Base-by-base conservation (phyloP, 2,888 invertebrate species). In the Crocallis elinguaria region DNA sequence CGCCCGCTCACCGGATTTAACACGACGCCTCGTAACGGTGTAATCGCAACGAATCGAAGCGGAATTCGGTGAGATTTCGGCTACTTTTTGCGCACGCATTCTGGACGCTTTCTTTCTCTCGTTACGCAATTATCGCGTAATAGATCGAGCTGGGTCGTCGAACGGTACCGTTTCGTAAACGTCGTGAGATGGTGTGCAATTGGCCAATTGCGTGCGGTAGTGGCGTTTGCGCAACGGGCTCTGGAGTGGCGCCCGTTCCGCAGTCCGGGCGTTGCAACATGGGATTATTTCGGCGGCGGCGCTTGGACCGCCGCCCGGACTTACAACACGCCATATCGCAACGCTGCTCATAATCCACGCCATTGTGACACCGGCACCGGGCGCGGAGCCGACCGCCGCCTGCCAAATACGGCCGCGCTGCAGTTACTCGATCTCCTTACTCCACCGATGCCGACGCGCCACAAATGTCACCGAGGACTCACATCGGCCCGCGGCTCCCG, bases 291-390 rank as follows among this genome's bases (percentile, higher is more conserved):
- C 85, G 82, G 88, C 85, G 79, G 83, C 84, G 85, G 84, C 82
- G 78, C 77, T 90, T 89, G 90, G 90, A 88, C 82, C 73, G 83
- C 83, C 85, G 91, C 90, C 90, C 89, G 84, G 67, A 74, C 89
- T 91, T 90, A 87, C 90, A 90, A 88, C 89, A 90, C 75, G 87
- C 85, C 87, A 88, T 89, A 90, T 87, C 89, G 89, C 88, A 89
- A 88, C 88, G 82, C 71, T 66, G 77, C 83, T 89, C 90, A 89
- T 89, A 88, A 88, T 86, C 90, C 84, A 77, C 79, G 74, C 82
- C 84, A 82, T 86, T 88, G 89, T 88, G 88, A 88, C 89, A 88
- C 79, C 64, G 59, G 70, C 75, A n/a, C 72, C 70, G 73, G 46
- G 57, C 71, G 71, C 64, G 71, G 75, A n/a, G n/a, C n/a, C 75